Evolutionary conservation across 2,797 vertebrate genomes (phyloP).

Genomic region (Siniperca undulata): DNA sequence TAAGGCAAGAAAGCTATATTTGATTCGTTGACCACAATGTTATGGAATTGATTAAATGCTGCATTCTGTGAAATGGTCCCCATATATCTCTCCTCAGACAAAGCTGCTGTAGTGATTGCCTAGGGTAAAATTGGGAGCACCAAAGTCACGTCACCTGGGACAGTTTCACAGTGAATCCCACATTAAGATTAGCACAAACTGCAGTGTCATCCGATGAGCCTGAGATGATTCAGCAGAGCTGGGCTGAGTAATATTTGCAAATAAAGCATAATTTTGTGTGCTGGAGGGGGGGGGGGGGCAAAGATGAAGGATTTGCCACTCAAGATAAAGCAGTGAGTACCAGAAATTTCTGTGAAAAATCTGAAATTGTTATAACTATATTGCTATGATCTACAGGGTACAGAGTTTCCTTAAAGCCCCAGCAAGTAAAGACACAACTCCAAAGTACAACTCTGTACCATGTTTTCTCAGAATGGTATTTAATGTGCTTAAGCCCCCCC

Average conservation of each 20-base stretch:
- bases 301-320: slow-evolving; percentile 21
- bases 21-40: slow-evolving; percentile 55
- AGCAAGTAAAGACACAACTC: not conserved
- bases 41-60: slow-evolving; percentile 61
- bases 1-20: slow-evolving; percentile 18
- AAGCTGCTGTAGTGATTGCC: slow-evolving; percentile 44
- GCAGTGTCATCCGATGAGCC: slow-evolving; percentile 24
- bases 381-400: not conserved
- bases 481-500: slow-evolving; percentile 24
- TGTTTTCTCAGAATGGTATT: not conserved
- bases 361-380: not conserved
- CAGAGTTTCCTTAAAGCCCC: not conserved
- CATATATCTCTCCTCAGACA: slow-evolving; percentile 42
- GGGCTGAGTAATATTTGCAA: slow-evolving; percentile 24
- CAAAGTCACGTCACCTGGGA: slow-evolving; percentile 41
- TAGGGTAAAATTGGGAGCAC: slow-evolving; percentile 27
- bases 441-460: not conserved
- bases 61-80: slow-evolving; percentile 51
- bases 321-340: not conserved
- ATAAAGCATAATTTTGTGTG: not conserved
- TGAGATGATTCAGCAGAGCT: slow-evolving; percentile 46
- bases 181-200: slow-evolving; percentile 42
- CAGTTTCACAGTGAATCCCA: slow-evolving; percentile 40
- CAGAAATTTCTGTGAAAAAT: not conserved
- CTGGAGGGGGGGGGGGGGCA: not conserved